Base-by-base conservation (phyloP, 2,888 invertebrate genomes). In the Aspidiotus destructor region DNA sequence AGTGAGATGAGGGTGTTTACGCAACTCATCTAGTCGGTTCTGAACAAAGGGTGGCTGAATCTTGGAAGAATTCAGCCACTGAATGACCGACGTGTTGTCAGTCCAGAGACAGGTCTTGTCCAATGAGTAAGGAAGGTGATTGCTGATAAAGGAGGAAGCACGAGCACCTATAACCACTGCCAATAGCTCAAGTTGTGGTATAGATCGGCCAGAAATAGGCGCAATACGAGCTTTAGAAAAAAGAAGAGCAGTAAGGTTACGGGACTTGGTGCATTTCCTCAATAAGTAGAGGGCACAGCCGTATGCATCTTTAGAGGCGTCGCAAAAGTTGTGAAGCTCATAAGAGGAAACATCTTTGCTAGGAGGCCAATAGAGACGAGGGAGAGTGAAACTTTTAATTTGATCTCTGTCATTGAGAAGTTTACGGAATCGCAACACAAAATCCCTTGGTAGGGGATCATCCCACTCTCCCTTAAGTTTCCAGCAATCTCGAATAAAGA, bases 401-500 rank as follows among this genome's bases (percentile, higher is more conserved):
- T 2, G 9, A 10, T 13, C 11, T 3, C 17, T 8, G 8, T 48
- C 62, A 16, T 6, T 9, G 8, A 42, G 1, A 1, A 62, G 28
- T 8, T 44, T 15, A 11, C 5, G 11, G 11, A 28, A 42, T 13
- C 28, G 44, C 5, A 48, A 28, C 7, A 15, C 62, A 11, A 42
- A 16, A 48, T n/a, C 11, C 13, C 16, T 10, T 15, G 17, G 62
- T 17, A 62, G 44, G 2, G 11, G 5, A 9, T 44, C 44, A 62
- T 62, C 62, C 62, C 62, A 62, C 8, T 10, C 15, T 8, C 15
- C 15, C 41, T 62, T 62, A 13, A 40, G 9, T 9, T n/a, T 44
- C 62, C 62, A 62, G 17, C 44, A 52, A 10, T 44, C 13, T 28
- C 44, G 62, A 15, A 62, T 3, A 17, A 62, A 62, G 11, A 15